Conservation (phyloP, 2,113 vertebrate species). For the Larimichthys crocea region DNA sequence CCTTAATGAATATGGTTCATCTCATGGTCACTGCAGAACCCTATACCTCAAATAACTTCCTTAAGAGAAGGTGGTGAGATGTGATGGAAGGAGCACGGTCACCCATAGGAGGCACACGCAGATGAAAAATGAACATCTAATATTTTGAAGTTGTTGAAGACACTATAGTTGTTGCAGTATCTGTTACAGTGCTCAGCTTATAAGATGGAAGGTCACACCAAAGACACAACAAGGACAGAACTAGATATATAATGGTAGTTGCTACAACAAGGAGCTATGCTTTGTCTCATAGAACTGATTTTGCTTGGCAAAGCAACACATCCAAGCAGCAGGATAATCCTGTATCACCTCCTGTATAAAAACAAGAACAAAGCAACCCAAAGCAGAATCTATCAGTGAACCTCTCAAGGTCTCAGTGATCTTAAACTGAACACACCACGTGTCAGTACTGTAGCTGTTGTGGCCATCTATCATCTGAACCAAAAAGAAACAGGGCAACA, state of each 20-base stretch:
- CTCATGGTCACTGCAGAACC: neutral
- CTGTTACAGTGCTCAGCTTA: constrained; percentile 21
- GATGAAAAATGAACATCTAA: neutral
- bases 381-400: constrained; percentile 33
- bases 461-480: neutral
- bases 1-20: neutral
- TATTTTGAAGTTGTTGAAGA: constrained; percentile 12
- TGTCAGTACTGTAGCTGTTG: neutral
- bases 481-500: constrained; percentile 23
- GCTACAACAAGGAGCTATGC: constrained; percentile 8
- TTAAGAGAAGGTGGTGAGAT: neutral
- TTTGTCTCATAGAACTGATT: constrained; percentile 43
- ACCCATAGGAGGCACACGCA: neutral
- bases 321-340: neutral
- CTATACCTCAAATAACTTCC: neutral
- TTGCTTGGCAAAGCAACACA: neutral
- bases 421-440: neutral
- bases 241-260: constrained; percentile 11
- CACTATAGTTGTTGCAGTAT: constrained; percentile 32
- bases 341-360: constrained; percentile 10
- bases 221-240: constrained; percentile 49
- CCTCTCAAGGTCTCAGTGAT: constrained; percentile 40
- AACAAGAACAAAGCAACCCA: constrained; percentile 33
- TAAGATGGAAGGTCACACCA: constrained; percentile 32
- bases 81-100: neutral